Evolutionary conservation across 1,140 invertebrate genomes (phyloP), one percentile per base, ranked within the genome.

Genomic region (Trichoplusia ni): DNA sequence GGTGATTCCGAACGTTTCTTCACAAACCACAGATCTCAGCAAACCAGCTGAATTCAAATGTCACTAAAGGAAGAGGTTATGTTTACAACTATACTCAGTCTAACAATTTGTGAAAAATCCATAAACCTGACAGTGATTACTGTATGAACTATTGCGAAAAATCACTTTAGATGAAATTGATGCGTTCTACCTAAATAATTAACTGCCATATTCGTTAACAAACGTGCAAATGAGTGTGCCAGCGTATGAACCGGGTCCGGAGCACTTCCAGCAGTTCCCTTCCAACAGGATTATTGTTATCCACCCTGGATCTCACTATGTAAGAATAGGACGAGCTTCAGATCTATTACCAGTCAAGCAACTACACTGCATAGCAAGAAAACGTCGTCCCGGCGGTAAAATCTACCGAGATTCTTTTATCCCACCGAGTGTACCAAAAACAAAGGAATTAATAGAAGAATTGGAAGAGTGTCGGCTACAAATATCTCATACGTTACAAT

Each of bases 251-350:
- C 71, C 82, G 9, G 85, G 84, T 56, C 78, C 82, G 11, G 89
- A 91, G 60, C 86, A 84, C 56, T 91, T 91, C 66, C 81, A 94
- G 89, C 93, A 94, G 85, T 93, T 94, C 67, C 94, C 95, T 71
- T 93, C 95, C 0, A 95, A 96, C 72, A 94, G 94, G 21, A 95
- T 97, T 23, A 95, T 99, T 35, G 95, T 99, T n/a, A 97, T 99
- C 42, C 97, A 99, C 85, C 97, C 98, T 49, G 98, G 98, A 5
- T 99, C 98, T 0, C 93, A 95, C 42, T 95, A 97, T 81, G 91
- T 99, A 9, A 90, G 97, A 44, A 97, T 99, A 77, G 97, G 97
- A 1, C 89, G 96, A 80, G 97, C 97, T 4, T 97, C 96, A 0
- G 97, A 99, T 89, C 89, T 97, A 1, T 94, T 96, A 83, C 98